A percentile compares a stretch with the other conserved stretches of the same genome.
Evolutionary conservation across 2,113 vertebrate species (phyloP).

Genomic region (Sphaerodactylus townsendi): DNA sequence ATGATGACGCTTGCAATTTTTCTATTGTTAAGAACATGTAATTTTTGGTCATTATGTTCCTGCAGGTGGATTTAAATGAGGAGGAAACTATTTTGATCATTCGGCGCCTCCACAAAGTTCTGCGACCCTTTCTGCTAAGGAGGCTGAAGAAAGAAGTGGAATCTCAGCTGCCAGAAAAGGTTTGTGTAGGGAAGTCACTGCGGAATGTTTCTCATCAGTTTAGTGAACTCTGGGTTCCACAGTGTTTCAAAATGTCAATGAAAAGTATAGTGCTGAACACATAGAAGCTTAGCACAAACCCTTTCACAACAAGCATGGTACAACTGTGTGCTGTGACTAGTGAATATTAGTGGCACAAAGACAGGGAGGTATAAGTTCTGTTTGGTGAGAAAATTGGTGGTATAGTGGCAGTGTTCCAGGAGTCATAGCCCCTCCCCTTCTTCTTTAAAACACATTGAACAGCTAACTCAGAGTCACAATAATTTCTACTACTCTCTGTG

Average conservation of each 20-base stretch:
- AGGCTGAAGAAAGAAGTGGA: conserved; percentile 98
- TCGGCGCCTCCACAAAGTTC: conserved; percentile 94
- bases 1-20: background rate
- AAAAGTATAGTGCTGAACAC: background rate
- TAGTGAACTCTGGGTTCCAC: background rate
- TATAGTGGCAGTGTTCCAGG: background rate
- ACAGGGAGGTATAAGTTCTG: background rate
- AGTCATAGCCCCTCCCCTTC: background rate
- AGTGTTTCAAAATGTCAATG: background rate
- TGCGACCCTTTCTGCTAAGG: conserved; percentile 92
- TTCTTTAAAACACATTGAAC: background rate
- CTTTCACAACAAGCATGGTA: background rate
- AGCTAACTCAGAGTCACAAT: background rate
- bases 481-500: background rate
- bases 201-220: background rate
- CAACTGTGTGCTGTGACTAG: background rate
- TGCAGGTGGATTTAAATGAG: conserved; percentile 95
- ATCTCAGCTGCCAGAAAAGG: conserved; percentile 97
- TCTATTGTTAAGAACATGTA: background rate
- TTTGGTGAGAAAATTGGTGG: background rate
- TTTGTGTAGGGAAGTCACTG: conserved; percentile 61
- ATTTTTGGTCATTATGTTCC: conserved; percentile 20
- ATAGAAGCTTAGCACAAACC: background rate
- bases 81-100: conserved; percentile 98
- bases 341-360: background rate